A percentile compares a stretch with the other conserved stretches of the same genome.
phyloP scores from a whole-genome alignment of 2,113 vertebrate species.

The Barnardius zonarius region DNA sequence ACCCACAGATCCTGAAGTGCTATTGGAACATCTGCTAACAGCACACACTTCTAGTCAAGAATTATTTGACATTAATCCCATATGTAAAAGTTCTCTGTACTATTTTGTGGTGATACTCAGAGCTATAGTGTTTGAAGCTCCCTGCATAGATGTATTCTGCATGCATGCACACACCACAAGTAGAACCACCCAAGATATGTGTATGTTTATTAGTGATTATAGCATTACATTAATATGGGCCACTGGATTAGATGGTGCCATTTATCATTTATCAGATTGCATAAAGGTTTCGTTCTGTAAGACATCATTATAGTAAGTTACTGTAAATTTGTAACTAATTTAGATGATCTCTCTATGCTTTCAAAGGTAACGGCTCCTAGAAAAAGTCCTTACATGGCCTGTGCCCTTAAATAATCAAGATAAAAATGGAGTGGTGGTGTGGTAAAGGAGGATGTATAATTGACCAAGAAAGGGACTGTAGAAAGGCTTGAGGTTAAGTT shows the following conservation, averaged over 20 bases:
- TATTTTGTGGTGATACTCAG: neutral
- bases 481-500: neutral
- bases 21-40: neutral
- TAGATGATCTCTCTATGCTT: neutral
- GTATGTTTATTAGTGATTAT: neutral
- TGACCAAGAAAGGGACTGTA: neutral
- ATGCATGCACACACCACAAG: neutral
- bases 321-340: neutral
- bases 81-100: neutral
- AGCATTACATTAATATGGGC: neutral
- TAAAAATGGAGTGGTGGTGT: neutral
- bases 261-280: neutral
- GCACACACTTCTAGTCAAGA: neutral
- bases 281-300: neutral
- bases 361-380: neutral
- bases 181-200: neutral
- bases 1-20: neutral
- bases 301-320: neutral
- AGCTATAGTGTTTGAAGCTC: neutral
- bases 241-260: neutral
- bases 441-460: neutral
- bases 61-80: neutral
- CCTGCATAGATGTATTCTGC: neutral
- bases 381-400: neutral
- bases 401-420: neutral